phyloP scores from a whole-genome alignment of 1,140 invertebrate genomes.

The Lepidurus arcticus region DNA sequence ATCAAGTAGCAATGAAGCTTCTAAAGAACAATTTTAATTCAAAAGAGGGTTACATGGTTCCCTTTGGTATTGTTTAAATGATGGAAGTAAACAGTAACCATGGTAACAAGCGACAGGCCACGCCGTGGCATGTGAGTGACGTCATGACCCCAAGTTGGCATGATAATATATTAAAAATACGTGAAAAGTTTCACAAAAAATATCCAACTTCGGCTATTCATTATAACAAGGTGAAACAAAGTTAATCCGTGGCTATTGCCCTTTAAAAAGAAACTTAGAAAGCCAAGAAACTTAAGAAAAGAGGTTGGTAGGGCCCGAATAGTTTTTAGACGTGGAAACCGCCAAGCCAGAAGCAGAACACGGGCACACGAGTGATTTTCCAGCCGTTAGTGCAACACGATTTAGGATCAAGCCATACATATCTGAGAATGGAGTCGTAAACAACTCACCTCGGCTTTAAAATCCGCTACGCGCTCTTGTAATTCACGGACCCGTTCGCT shows the following conservation, averaged over 20 bases:
- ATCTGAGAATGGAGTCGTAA: neutral
- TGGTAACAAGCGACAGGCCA: too few relatives aligned
- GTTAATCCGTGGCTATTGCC: neutral
- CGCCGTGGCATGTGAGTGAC: too few relatives aligned
- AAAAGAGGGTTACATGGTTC: too few relatives aligned
- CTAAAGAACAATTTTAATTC: too few relatives aligned
- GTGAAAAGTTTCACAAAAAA: too few relatives aligned
- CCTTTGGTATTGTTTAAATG: too few relatives aligned
- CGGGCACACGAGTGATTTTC: neutral
- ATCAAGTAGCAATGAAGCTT: too few relatives aligned
- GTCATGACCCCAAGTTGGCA: too few relatives aligned
- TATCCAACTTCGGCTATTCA: too few relatives aligned
- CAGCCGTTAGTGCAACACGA: conserved; percentile 20
- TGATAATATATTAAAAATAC: too few relatives aligned
- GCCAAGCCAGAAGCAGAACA: neutral
- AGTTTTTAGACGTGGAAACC: neutral
- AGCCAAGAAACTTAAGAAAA: neutral
- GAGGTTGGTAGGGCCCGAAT: neutral
- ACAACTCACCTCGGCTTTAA: conserved; percentile 75
- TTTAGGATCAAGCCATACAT: conserved; percentile 24
- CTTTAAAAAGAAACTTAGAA: neutral
- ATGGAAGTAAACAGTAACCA: too few relatives aligned
- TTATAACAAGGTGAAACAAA: too few relatives aligned
- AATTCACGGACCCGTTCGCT: conserved; percentile 77
- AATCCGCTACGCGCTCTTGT: conserved; percentile 81